Percentiles rank a stretch among this genome's conserved stretches.
These are phyloP conservation scores for Caracal caracal DNA, from an alignment of 2,113 vertebrate species.

Conservation along the genomic window DNA sequence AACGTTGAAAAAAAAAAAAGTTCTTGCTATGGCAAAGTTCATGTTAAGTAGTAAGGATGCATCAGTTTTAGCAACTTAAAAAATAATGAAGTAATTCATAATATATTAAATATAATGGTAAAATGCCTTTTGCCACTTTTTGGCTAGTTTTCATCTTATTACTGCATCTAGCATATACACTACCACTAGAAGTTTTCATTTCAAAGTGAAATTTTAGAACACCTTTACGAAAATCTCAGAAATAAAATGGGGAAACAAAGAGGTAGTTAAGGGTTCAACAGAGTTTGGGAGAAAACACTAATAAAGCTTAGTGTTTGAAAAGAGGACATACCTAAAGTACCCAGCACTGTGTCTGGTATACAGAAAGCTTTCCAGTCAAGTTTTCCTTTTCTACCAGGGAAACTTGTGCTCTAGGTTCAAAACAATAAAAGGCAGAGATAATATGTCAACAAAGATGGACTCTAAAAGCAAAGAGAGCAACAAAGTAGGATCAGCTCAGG, in stretches of 20 bases:
- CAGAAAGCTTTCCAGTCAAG: background rate
- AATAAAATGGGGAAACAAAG: constrained; percentile 1
- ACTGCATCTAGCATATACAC: background rate
- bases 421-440: background rate
- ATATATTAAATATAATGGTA: background rate
- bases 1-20: no score
- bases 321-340: background rate
- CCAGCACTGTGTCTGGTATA: no score
- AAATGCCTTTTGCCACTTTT: background rate
- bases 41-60: background rate
- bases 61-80: constrained; percentile 1
- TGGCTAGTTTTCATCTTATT: background rate
- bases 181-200: background rate
- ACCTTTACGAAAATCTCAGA: constrained; percentile 8
- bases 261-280: background rate
- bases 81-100: background rate
- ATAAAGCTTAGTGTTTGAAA: background rate
- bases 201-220: background rate
- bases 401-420: background rate
- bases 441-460: background rate
- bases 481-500: background rate
- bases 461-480: background rate
- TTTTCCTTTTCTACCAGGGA: background rate
- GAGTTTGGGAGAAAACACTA: background rate
- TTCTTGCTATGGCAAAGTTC: background rate